These are phyloP conservation scores for Caenorhabditis tropicalis DNA, from an alignment of 1,140 invertebrate species.

Conservation along the genomic window DNA sequence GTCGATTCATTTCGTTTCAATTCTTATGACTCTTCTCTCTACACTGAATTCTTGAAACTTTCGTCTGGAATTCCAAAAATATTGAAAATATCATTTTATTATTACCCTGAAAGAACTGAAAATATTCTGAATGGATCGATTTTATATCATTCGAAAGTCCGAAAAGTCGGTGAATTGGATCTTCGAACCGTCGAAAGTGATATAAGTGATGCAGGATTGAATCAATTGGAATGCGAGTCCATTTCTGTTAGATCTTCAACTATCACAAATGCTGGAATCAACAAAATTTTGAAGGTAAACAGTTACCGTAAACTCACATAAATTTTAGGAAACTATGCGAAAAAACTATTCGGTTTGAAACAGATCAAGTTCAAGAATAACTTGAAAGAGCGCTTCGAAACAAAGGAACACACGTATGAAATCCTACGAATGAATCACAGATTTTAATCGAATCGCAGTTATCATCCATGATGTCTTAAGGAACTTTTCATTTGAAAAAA, in stretches of 20 bases:
- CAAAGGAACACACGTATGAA: too few species aligned
- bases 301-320: not conserved
- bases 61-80: slow-evolving; percentile 2
- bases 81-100: slow-evolving; percentile 9
- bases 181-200: slow-evolving; percentile 2
- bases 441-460: not conserved
- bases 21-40: slow-evolving; percentile 4
- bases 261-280: slow-evolving; percentile 1
- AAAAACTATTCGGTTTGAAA: too few species aligned
- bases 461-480: not conserved
- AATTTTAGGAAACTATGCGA: not conserved
- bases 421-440: not conserved
- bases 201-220: not conserved
- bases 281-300: not conserved
- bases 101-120: not conserved
- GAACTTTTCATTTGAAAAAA: too few species aligned
- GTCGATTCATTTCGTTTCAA: slow-evolving; percentile 13
- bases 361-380: too few species aligned
- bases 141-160: not conserved
- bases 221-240: slow-evolving; percentile 9
- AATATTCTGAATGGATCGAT: not conserved
- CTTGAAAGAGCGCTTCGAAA: too few species aligned
- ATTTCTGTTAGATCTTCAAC: not conserved
- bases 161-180: slow-evolving; percentile 3
- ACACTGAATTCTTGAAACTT: not conserved